Base-by-base conservation (phyloP, 2,113 vertebrate species). In the Melanerpes aurifrons region DNA sequence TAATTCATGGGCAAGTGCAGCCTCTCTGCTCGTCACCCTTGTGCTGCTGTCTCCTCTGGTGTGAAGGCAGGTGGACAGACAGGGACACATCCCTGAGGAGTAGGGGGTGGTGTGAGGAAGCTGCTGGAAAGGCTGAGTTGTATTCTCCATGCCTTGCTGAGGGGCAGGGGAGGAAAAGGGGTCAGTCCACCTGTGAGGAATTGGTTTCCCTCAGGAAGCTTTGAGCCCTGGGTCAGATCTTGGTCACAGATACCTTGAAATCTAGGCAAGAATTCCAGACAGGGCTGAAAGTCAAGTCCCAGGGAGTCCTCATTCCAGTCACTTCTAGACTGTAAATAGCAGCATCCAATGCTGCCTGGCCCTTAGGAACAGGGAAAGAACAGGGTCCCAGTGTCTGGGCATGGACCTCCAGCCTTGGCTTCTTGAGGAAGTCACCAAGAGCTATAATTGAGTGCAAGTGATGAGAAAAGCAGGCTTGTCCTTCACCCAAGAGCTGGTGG, bases 51-150 rank as follows among this genome's bases (percentile, higher is more conserved):
- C 77, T 54, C 62, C 62, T 12, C 66, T 67, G 79, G 12, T 59
- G 85, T 7, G 17, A n/a, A 31, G 92, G 87, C 92, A 90, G 94
- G 57, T 94, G 94, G 92, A 18, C 57, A 91, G 92, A 31, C 79
- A 87, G 85, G 53, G 61, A 82, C 53, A 0, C 0, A 76, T 29
- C 79, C 79, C 93, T 9, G 0, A 10, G 28, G 70, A 7, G 48
- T 10, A 9, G 13, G 40, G 37, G 10, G 15, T 8, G 9, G 13
- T 22, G 13, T 10, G 64, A 35, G 66, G 32, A 4, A 3, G 40
- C 76, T n/a, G 82, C 3, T 16, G 3, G 35, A 26, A 47, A 15
- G 35, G 80, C 54, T 37, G 77, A 11, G 47, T 10, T 9, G 32
- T 4, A 4, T 14, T 32, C 22, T 80, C 76, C 4, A 3, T 0